A percentile compares a stretch with the other conserved stretches of the same genome.
phyloP scores from a whole-genome alignment of 2,888 invertebrate genomes.

The Rhyacophila evoluta region DNA sequence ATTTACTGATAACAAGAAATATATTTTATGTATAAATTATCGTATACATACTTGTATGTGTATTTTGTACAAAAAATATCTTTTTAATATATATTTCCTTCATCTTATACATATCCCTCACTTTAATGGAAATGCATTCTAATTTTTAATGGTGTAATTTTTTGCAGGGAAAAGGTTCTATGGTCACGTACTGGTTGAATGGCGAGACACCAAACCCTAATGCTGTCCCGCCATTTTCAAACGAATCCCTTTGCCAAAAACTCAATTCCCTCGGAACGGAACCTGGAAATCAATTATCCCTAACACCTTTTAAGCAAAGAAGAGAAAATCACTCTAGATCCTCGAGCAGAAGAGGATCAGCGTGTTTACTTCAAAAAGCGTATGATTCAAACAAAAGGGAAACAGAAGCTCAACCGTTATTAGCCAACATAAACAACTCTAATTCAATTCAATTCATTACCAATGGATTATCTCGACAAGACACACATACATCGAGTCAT shows the following conservation, averaged over 20 bases:
- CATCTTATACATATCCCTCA: too few species aligned
- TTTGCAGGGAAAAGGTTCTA: constrained; percentile 86
- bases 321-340: constrained; percentile 64
- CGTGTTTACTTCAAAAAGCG: constrained; percentile 60
- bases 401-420: constrained; percentile 63
- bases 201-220: constrained; percentile 70
- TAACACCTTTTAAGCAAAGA: constrained; percentile 65
- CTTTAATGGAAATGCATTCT: too few species aligned
- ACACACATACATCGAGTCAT: constrained; percentile 45
- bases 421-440: constrained; percentile 64
- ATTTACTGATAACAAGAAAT: too few species aligned
- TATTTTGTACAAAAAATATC: too few species aligned
- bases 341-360: constrained; percentile 66
- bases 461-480: constrained; percentile 61
- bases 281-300: constrained; percentile 61
- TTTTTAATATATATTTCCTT: too few species aligned
- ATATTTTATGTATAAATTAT: too few species aligned
- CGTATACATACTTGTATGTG: too few species aligned
- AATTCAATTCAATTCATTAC: background rate
- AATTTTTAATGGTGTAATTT: constrained; percentile 43
- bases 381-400: constrained; percentile 62
- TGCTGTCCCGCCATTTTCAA: background rate
- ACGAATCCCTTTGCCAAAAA: constrained; percentile 58
- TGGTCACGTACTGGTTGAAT: constrained; percentile 89
- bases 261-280: constrained; percentile 61